Evolutionary conservation across 1,140 invertebrate species (phyloP).

Genomic region (Calliopsis andreniformis): DNA sequence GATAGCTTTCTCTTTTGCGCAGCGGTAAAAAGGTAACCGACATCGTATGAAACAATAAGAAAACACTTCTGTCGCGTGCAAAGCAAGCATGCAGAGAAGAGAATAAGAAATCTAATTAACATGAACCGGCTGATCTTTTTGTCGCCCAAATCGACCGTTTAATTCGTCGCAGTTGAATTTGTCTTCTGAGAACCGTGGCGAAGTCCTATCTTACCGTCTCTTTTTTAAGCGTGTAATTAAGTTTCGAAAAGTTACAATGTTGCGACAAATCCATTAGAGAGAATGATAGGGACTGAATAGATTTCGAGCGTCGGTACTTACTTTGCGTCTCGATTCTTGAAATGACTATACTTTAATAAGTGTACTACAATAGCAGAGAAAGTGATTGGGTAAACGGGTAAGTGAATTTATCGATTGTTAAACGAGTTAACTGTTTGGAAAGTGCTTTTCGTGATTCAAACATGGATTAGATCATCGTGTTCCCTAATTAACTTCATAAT

Average conservation of each 20-base stretch:
- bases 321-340: not conserved
- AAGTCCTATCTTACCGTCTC: not conserved
- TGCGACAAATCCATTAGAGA: not conserved
- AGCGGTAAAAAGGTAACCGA: conserved; percentile 7
- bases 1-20: conserved; percentile 24
- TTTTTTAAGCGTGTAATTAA: not conserved
- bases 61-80: not conserved
- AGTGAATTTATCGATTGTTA: conserved; percentile 24
- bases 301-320: no score
- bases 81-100: not conserved
- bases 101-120: conserved; percentile 13
- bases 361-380: not conserved
- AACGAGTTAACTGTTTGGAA: conserved; percentile 14
- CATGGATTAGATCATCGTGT: not conserved
- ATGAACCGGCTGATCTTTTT: not conserved
- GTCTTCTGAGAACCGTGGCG: not conserved
- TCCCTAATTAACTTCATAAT: conserved; percentile 1
- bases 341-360: no score
- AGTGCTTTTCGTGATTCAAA: not conserved
- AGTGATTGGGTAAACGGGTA: not conserved
- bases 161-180: not conserved
- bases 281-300: not conserved
- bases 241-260: not conserved
- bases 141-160: not conserved
- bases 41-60: not conserved